Base-by-base conservation (phyloP, 2,797 vertebrate genomes). In the Chelonia mydas region DNA sequence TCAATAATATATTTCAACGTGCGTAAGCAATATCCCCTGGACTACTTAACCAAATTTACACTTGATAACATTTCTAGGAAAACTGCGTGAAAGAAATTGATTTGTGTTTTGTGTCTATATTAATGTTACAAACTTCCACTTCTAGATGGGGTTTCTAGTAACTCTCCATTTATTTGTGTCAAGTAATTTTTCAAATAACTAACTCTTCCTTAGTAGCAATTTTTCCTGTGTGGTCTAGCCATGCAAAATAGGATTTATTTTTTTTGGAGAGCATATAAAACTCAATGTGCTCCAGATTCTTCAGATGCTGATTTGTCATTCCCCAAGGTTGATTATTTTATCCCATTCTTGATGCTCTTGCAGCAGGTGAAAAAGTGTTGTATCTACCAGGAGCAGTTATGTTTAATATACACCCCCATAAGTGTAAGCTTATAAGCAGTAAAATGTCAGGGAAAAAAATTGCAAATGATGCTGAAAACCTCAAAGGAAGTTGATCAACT, bases 91-190 rank as follows among this genome's bases (percentile, higher is more conserved):
- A 59, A 51, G 31, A 65, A 90, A 90, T 61, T 89, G 33, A 88
- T 78, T 92, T 83, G 53, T 77, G 8, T 81, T 90, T 88, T 90
- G 41, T 93, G 49, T 82, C 50, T 79, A 6, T 54, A 59, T 61
- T 78, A 33, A 72, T 86, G 41, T 77, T 68, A 83, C 31, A 86
- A 16, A 79, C 55, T 88, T 82, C 33, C 78, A 77, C 16, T 74
- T 93, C 84, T 33, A 54, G 25, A 84, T 61, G 77, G 54, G 76
- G 23, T 83, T 37, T 78, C 28, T 84, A 79, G 51, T 86, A 84
- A 79, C 83, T 88, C 68, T 87, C n/a, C 31, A 88, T 80, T 95
- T 83, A 72, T 87, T 83, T 86, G 25, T 72, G 82, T 83, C 45
- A 3, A 82, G 45, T 84, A 57, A 81, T 72, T 87, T 93, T 92